Base-by-base conservation (phyloP, 2,797 vertebrate species). In the Glyptemys insculpta region DNA sequence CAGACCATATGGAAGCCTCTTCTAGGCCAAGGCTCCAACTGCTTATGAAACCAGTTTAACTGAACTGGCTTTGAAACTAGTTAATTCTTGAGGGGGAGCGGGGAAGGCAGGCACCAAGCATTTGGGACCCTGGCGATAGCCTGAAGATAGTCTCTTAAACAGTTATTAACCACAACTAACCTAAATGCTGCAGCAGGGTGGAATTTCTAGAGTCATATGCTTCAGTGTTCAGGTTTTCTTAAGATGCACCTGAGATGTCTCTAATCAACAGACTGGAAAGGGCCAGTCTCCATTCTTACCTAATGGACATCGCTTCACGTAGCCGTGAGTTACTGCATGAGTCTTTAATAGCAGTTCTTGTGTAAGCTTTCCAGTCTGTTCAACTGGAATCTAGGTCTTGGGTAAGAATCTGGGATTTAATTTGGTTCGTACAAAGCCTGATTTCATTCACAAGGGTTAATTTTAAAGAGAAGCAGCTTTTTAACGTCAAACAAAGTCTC, bases 321-420 rank as follows among this genome's bases (percentile, higher is more conserved):
- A 41, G 68, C 21, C 5, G 4, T n/a, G 21, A 72, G 19, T 68
- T 21, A 3, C n/a, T 23, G 5, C n/a, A 5, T 3, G n/a, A n/a
- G 16, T 6, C 5, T 37, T 19, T 18, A 10, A 18, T 5, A 37
- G 4, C 15, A 14, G 19, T 12, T 41, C 21, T 41, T 72, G 15
- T 89, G 49, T 16, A 4, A 31, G 41, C 1, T 10, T 4, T 0
- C 82, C 37, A 5, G 50, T 15, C 41, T 1, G 31, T 29, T n/a
- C 3, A 34, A 4, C 16, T 9, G 53, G 49, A 62, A 31, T 53
- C 47, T 57, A 65, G 85, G 83, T 79, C 3, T 76, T 81, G 59
- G 81, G 18, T 80, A 49, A 18, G 79, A 12, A 3, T 4, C 6
- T 21, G 16, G 2, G 2, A 25, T 41, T 37, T 10, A 72, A 72